These are phyloP conservation scores for Cataglyphis rosenhaueri DNA, from an alignment of 2,888 invertebrate genomes.

Conservation along the genomic window DNA sequence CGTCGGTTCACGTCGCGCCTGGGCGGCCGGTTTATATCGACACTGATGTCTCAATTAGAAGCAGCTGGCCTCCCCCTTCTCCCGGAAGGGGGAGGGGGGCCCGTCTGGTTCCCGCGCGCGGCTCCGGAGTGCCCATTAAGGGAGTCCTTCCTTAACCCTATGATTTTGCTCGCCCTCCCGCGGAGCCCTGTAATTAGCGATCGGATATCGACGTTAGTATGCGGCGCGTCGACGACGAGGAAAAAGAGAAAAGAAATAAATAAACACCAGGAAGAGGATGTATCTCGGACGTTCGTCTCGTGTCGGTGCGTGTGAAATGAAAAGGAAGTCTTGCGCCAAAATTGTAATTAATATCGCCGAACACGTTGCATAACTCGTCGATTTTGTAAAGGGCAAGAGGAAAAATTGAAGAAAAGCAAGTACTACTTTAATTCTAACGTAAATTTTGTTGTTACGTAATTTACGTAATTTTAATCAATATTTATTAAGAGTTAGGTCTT, in stretches of 20 bases:
- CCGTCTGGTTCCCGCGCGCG: conserved; percentile 44
- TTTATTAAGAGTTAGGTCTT: background rate
- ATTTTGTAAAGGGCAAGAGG: background rate
- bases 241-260: background rate
- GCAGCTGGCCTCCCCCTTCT: conserved; percentile 42
- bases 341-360: conserved; percentile 38
- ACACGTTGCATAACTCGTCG: conserved; percentile 1
- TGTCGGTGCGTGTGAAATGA: conserved; percentile 29
- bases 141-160: conserved; percentile 51
- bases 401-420: background rate
- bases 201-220: conserved; percentile 48
- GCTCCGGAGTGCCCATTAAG: conserved; percentile 44
- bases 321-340: conserved; percentile 20
- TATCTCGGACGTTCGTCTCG: conserved; percentile 21
- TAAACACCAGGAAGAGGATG: conserved; percentile 7
- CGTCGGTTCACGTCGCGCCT: conserved; percentile 59
- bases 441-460: no score
- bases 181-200: conserved; percentile 52
- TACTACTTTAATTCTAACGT: background rate
- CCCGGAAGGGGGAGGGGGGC: conserved; percentile 37
- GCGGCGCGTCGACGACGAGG: conserved; percentile 32
- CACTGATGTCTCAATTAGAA: conserved; percentile 67
- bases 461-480: background rate
- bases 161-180: conserved; percentile 53
- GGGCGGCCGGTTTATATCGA: conserved; percentile 50